These are phyloP conservation scores for Heliconius sara DNA, from an alignment of 2,888 invertebrate genomes.

Conservation along the genomic window DNA sequence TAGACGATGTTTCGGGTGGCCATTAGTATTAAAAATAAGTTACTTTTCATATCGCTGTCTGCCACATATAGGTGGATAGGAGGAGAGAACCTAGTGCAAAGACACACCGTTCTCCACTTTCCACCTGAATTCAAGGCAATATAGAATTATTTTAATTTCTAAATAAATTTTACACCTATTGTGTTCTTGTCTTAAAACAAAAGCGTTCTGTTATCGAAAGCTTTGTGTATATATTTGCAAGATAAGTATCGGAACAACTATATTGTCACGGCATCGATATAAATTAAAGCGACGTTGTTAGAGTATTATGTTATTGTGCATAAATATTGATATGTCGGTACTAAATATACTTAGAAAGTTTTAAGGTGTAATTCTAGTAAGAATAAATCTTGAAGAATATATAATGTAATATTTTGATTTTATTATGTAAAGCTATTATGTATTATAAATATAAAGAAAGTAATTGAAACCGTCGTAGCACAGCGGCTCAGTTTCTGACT, in stretches of 20 bases:
- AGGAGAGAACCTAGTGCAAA: too few species aligned
- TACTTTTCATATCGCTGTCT: too few species aligned
- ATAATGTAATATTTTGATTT: background rate
- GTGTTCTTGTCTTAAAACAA: background rate
- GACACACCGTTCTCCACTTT: too few species aligned
- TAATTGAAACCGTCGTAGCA: too few species aligned
- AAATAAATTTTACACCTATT: background rate
- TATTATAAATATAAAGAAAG: background rate
- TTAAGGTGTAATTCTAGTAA: background rate
- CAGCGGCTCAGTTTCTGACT: too few species aligned
- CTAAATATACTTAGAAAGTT: slow-evolving; percentile 17
- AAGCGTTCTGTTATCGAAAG: background rate
- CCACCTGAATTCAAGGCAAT: background rate
- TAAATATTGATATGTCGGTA: slow-evolving; percentile 17
- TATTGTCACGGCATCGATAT: slow-evolving; percentile 20
- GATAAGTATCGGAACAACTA: slow-evolving; percentile 31
- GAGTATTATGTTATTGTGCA: background rate
- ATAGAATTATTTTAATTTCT: background rate
- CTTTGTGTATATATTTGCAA: slow-evolving; percentile 19
- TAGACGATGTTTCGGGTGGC: too few species aligned
- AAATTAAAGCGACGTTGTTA: slow-evolving; percentile 24
- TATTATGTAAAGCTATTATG: background rate
- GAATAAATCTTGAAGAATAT: background rate
- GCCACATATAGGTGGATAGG: too few species aligned
- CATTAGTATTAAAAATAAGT: too few species aligned